Evolutionary conservation across 2,888 invertebrate genomes (phyloP), one percentile per base, ranked within the genome.

Genomic region (Aromia moschata): DNA sequence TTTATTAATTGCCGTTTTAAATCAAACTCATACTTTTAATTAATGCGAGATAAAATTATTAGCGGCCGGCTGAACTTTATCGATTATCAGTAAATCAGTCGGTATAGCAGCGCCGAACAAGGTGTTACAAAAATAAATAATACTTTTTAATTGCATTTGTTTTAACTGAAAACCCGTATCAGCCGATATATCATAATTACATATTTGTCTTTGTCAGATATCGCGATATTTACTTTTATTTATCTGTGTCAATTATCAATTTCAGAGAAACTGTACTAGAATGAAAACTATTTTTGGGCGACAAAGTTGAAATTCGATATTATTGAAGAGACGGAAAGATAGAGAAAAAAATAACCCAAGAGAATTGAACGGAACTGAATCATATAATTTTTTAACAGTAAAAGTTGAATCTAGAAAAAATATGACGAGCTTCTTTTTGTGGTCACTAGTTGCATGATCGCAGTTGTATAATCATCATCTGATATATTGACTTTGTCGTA

Each of bases 111-210:
- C 51, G 17, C 17, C 37, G 44, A 49, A 36, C 25, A 57, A 43
- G 20, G 56, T 57, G 56, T 57, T 17, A 57, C 47, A 25, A 57
- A 57, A 37, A 51, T 43, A 51, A 57, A 57, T 57, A 44, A 17
- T 30, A 49, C n/a, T 57, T 57, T 56, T 51, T 44, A 44, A 51
- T 38, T 57, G 12, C 16, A 30, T 12, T 30, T 44, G 25, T 51
- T 36, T 37, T 52, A 7, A 41, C 40, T 52, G 51, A 25, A 52
- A 52, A 52, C 16, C 16, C n/a, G n/a, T 31, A 41, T 52, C 51
- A 16, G 40, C 16, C 41, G 31, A 52, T 52, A 40, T 30, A 37
- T 41, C 40, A 31, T 52, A 41, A 52, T 52, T 52, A 52, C 30
- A 41, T 52, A 52, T 52, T 41, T 40, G 51, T 17, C 15, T 49